Base-by-base conservation (phyloP, 2,888 invertebrate genomes). In the Drosophila nr. fundita region DNA sequence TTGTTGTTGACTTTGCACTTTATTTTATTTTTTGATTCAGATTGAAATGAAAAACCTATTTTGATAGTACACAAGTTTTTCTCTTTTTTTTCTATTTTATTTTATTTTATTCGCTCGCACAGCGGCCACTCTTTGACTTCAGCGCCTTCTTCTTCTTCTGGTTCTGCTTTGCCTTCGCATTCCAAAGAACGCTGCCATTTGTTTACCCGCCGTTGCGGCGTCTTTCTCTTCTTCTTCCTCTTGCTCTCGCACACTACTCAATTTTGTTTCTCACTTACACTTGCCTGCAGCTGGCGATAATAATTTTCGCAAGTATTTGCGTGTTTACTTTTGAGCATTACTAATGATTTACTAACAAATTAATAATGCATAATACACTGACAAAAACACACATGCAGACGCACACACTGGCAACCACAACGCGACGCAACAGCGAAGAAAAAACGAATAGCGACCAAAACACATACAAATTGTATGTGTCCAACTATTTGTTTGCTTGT, bases 1-100 rank as follows among this genome's bases (percentile, higher is more conserved):
- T 73, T 82, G 68, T 52, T 80, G 80, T 68, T 83, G 85, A 88
- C 90, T 83, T 80, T 87, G 88, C 90, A 89, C 88, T 85, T 85
- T 87, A 63, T 82, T 45, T 38, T 13, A 13, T 4, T 45, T 59
- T 75, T 82, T 68, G 76, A 71, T 80, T 74, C 66, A 68, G 67
- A 68, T 86, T 75, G 59, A 74, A 85, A 78, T 61, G 78, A 71
- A 82, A 78, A 78, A 68, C 78, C 73, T 73, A 71, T 73, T 73
- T 74, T 65, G 57, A 79, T 79, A 61, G n/a, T 45, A 64, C 75
- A 77, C 61, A 62, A 65, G 57, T 68, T 67, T 64, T 64, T 59
- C 49, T 42, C 50, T 48, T 36, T 63, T 49, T 49, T 59, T 15
- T 59, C 4, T 21, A 15, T 45, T 45, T 8, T 24, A 45, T 24